Conservation (phyloP, 2,797 vertebrate species). For the Rhincodon typus region DNA sequence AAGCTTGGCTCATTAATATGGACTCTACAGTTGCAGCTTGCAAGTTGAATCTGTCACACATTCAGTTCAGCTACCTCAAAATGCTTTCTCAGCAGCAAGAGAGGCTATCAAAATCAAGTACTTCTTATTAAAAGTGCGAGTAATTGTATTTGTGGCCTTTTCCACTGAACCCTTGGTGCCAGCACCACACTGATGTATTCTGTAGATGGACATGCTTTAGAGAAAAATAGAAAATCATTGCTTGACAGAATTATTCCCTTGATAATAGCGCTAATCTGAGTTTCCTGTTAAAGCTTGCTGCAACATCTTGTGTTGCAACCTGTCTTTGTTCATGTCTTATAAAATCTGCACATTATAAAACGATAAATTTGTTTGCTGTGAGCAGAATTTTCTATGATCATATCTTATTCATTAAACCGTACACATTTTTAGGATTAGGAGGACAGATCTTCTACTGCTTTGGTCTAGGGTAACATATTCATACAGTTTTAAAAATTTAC, state of each 20-base stretch:
- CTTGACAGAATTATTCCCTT: not conserved
- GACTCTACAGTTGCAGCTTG: not conserved
- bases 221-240: not conserved
- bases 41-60: not conserved
- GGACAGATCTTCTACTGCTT: not conserved
- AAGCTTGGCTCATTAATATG: no score
- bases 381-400: not conserved
- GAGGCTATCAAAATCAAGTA: not conserved
- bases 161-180: not conserved
- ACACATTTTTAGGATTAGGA: not conserved
- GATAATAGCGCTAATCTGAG: not conserved
- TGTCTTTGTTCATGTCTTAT: not conserved
- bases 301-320: not conserved
- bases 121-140: not conserved
- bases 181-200: not conserved
- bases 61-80: not conserved
- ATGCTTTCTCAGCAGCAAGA: not conserved
- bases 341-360: not conserved
- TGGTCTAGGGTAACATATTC: not conserved
- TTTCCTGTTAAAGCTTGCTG: not conserved
- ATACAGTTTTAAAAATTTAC: not conserved
- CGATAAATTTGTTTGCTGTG: not conserved
- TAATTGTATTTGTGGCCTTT: not conserved
- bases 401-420: not conserved
- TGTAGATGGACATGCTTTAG: not conserved